phyloP scores from a whole-genome alignment of 1,140 invertebrate species.

The Cotesia typhae region DNA sequence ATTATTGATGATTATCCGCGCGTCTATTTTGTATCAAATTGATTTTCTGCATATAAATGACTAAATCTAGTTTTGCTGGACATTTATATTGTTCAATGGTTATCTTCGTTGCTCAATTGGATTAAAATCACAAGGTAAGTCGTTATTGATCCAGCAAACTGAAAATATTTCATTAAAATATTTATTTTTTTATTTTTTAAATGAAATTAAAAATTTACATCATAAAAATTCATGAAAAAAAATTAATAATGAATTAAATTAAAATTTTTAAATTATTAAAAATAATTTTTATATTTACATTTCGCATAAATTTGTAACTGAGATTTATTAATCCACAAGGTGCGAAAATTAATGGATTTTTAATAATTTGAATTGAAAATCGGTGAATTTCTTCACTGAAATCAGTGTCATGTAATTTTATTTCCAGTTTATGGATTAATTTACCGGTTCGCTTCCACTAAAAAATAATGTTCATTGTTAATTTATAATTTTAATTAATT shows the following conservation, averaged over 20 bases:
- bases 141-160: constrained; percentile 6
- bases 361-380: background rate
- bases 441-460: background rate
- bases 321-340: background rate
- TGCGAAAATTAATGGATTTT: background rate
- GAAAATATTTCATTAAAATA: background rate
- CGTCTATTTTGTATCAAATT: no score
- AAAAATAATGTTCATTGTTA: background rate
- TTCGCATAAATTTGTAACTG: background rate
- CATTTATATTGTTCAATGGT: background rate
- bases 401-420: background rate
- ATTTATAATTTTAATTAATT: background rate
- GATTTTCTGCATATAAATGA: no score
- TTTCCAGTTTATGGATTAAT: background rate
- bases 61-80: background rate
- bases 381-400: background rate
- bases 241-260: background rate
- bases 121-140: background rate
- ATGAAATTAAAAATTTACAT: no score
- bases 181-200: background rate
- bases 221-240: no score
- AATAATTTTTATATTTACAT: constrained; percentile 1
- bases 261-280: background rate
- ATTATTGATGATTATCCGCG: no score
- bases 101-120: background rate